Percentiles rank a stretch among this genome's conserved stretches.
Conservation (phyloP, 2,797 vertebrate species). For the Smutsia temminckii region DNA sequence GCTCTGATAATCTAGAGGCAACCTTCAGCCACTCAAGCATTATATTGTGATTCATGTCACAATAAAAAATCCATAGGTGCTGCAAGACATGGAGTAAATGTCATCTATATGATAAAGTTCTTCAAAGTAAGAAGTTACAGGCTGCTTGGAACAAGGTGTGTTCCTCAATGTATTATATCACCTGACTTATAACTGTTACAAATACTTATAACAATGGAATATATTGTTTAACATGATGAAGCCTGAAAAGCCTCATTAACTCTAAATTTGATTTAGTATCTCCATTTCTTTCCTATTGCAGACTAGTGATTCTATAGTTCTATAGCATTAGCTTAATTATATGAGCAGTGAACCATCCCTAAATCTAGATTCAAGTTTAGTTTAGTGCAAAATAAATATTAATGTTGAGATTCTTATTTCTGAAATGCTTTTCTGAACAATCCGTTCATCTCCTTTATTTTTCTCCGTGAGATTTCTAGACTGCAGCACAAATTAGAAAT, state of each 20-base stretch:
- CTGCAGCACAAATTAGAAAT: background rate
- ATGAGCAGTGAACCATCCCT: conserved; percentile 51
- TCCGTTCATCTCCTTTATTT: background rate
- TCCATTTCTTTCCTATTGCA: conserved; percentile 63
- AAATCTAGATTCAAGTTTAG: conserved; percentile 32
- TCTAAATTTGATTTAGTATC: conserved; percentile 60
- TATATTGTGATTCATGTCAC: conserved; percentile 22
- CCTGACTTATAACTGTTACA: conserved; percentile 48
- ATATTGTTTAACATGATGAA: conserved; percentile 62
- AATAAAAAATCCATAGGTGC: conserved; percentile 53
- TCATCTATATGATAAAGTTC: background rate
- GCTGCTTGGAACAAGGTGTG: background rate
- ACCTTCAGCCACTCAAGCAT: conserved; percentile 33
- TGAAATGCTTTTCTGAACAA: conserved; percentile 55
- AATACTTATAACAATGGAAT: conserved; percentile 65
- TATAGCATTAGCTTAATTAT: conserved; percentile 59
- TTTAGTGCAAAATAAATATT: conserved; percentile 71
- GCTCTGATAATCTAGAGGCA: conserved; percentile 57
- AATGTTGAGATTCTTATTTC: conserved; percentile 47
- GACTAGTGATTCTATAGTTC: conserved; percentile 49
- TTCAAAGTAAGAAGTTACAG: conserved; percentile 42
- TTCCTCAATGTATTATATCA: conserved; percentile 18
- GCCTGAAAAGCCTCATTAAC: conserved; percentile 53
- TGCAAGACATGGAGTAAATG: conserved; percentile 11
- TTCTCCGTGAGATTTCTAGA: conserved; percentile 34